Evolutionary conservation across 1,140 invertebrate species (phyloP), one percentile per base, ranked within the genome.

Genomic region (Tetraneura akinire): DNA sequence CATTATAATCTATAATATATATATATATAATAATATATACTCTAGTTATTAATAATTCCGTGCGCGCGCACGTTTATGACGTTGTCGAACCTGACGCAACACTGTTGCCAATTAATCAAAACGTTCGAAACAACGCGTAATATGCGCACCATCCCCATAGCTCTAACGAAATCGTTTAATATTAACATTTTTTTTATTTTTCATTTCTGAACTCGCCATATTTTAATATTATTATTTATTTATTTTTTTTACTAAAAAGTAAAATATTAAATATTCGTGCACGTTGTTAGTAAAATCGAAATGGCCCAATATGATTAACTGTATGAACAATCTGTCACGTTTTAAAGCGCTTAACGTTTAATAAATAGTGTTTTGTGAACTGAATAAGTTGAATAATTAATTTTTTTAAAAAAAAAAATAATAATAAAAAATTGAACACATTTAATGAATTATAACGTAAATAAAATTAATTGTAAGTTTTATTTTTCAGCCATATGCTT

Each of bases 401-500:
- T 68, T n/a, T n/a, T n/a, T n/a, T n/a, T 68, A 11, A 68, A 68
- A 66, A 45, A 68, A 6, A 68, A 45, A 45, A 68, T 68, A 26
- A 23, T 21, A 47, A 68, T 68, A 68, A 8, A 8, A 4, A 3
- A 37, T 37, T 37, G 3, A 37, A 37, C 32, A 37, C 32, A 47
- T 23, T 47, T 16, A 68, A 68, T 23, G 42, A 45, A 68, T 8
- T 23, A 68, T 13, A 47, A 68, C 16, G 21, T 68, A 23, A 68
- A 26, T 11, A 6, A 13, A 68, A 68, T 68, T 23, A 68, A 68
- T 68, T 47, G 45, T 68, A 68, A 14, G 21, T 21, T n/a, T 68
- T n/a, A n/a, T n/a, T n/a, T 68, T 68, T 68, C 21, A 47, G 42
- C 42, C 64, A 68, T 68, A 68, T 68, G 66, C 6, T 68, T 47